phyloP scores from a whole-genome alignment of 2,888 invertebrate genomes.

The Nomada fabriciana region DNA sequence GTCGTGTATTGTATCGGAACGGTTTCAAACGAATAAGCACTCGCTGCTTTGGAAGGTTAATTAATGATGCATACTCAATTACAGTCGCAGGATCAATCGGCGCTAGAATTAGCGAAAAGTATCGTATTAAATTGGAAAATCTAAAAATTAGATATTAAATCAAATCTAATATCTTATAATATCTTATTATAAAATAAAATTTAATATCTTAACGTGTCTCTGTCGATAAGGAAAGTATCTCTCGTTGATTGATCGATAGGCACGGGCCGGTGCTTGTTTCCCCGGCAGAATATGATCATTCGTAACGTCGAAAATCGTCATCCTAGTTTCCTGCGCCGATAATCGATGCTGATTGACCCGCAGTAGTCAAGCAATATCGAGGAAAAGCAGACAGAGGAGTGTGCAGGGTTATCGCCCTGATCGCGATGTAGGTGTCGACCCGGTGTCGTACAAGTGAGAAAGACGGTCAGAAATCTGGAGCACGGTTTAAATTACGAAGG shows the following conservation, averaged over 20 bases:
- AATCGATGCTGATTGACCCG: constrained; percentile 43
- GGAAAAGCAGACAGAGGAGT: not conserved
- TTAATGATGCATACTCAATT: not conserved
- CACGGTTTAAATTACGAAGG: constrained; percentile 44
- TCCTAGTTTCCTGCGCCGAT: constrained; percentile 45
- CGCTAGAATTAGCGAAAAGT: not conserved
- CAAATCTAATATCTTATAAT: too few species aligned
- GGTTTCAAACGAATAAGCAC: constrained; percentile 29
- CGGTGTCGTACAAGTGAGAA: constrained; percentile 19
- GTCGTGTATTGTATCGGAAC: constrained; percentile 18
- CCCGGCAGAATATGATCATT: constrained; percentile 46
- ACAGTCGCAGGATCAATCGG: not conserved
- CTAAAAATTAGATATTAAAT: too few species aligned
- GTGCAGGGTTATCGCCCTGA: not conserved
- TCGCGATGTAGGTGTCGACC: constrained; percentile 15
- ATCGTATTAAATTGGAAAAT: too few species aligned
- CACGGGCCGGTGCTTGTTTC: constrained; percentile 30
- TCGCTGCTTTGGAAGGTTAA: not conserved
- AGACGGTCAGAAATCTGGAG: constrained; percentile 48
- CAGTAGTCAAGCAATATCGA: constrained; percentile 2
- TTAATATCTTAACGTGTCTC: constrained; percentile 36
- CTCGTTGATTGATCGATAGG: constrained; percentile 33
- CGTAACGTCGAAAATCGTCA: constrained; percentile 34
- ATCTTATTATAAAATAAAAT: too few species aligned
- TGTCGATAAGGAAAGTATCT: constrained; percentile 41